Conservation (phyloP, 1,140 invertebrate genomes). For the Chironomus striatipennis region DNA sequence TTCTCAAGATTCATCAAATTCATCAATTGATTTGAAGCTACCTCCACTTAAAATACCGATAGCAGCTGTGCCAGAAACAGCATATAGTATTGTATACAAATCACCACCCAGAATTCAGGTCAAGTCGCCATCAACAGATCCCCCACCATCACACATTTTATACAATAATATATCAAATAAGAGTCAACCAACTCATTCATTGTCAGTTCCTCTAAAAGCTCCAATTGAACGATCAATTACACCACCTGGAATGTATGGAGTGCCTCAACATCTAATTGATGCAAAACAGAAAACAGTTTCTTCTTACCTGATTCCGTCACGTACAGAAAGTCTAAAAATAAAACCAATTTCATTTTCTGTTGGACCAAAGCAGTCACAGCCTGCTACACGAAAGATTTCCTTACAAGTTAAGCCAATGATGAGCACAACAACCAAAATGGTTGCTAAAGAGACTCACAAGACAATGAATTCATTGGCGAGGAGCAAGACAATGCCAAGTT, state of each 20-base stretch:
- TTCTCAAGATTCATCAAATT: constrained; percentile 8
- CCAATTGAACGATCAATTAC: neutral
- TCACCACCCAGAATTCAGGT: constrained; percentile 17
- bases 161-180: neutral
- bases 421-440: constrained; percentile 26
- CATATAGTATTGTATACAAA: neutral
- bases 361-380: constrained; percentile 25
- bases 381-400: neutral
- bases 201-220: constrained; percentile 51
- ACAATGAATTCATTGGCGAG: constrained; percentile 42
- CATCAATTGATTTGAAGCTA: neutral
- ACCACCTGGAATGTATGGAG: constrained; percentile 49
- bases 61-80: constrained; percentile 11
- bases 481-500: constrained; percentile 65
- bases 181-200: constrained; percentile 54
- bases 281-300: constrained; percentile 70
- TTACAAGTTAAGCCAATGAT: constrained; percentile 26
- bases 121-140: constrained; percentile 2
- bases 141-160: neutral
- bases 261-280: constrained; percentile 57
- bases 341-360: neutral
- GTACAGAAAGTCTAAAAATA: neutral
- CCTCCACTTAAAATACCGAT: neutral
- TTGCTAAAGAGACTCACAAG: neutral
- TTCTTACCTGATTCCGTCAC: constrained; percentile 52